These are phyloP conservation scores for Gari tellinella DNA, from an alignment of 2,888 invertebrate genomes.

Conservation along the genomic window DNA sequence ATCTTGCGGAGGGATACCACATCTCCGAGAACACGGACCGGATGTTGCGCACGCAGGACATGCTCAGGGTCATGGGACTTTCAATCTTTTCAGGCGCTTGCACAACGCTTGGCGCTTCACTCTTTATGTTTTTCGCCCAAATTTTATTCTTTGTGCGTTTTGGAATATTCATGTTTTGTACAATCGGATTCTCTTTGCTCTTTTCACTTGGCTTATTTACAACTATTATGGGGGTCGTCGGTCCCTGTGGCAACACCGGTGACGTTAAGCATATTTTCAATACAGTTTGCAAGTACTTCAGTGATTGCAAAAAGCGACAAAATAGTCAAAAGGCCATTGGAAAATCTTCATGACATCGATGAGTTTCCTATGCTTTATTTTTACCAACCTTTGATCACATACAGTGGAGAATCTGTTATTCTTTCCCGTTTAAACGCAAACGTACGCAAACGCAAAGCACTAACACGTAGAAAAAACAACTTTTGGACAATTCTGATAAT, in stretches of 20 bases:
- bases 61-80: conserved; percentile 75
- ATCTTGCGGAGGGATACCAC: conserved; percentile 80
- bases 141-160: conserved; percentile 80
- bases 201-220: conserved; percentile 74
- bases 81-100: conserved; percentile 78
- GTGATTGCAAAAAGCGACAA: too few species aligned
- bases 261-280: conserved; percentile 40
- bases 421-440: too few species aligned
- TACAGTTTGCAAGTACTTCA: too few species aligned
- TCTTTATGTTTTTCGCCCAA: conserved; percentile 79
- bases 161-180: conserved; percentile 79
- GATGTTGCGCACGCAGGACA: conserved; percentile 71
- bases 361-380: too few species aligned
- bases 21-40: conserved; percentile 71
- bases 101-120: conserved; percentile 79
- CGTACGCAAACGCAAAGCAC: too few species aligned
- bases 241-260: conserved; percentile 69
- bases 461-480: too few species aligned
- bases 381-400: too few species aligned
- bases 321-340: too few species aligned
- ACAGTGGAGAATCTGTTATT: too few species aligned
- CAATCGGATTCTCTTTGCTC: conserved; percentile 78
- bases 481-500: too few species aligned
- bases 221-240: conserved; percentile 68
- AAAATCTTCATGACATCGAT: too few species aligned